Conservation (phyloP, 2,888 invertebrate genomes). For the Colletes collaris region DNA sequence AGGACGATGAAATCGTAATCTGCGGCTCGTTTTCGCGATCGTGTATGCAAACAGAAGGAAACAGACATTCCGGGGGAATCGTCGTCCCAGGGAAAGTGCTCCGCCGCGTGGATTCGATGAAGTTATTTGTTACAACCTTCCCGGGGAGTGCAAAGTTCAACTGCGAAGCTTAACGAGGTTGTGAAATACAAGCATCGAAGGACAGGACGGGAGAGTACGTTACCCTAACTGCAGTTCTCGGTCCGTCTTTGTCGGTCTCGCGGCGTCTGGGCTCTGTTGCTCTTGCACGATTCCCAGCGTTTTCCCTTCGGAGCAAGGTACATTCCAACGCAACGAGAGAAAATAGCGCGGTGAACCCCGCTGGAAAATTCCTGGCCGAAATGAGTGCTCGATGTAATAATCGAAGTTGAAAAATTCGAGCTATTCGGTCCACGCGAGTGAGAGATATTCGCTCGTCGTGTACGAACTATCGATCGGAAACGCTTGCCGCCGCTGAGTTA, state of each 20-base stretch:
- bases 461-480: slow-evolving; percentile 38
- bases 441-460: slow-evolving; percentile 33
- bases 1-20: slow-evolving; percentile 15
- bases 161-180: slow-evolving; percentile 52
- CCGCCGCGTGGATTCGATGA: slow-evolving; percentile 28
- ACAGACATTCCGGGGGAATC: slow-evolving; percentile 11
- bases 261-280: not conserved
- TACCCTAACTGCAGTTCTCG: slow-evolving; percentile 18
- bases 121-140: slow-evolving; percentile 50
- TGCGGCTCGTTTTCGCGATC: not conserved
- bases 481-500: not conserved
- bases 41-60: not conserved
- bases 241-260: not conserved
- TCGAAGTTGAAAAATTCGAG: slow-evolving; percentile 57
- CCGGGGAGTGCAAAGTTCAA: slow-evolving; percentile 45
- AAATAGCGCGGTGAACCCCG: slow-evolving; percentile 50
- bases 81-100: slow-evolving; percentile 3
- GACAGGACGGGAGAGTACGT: slow-evolving; percentile 18
- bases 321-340: slow-evolving; percentile 49
- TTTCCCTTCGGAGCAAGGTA: slow-evolving; percentile 28
- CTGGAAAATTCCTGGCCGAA: slow-evolving; percentile 54
- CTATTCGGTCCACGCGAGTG: slow-evolving; percentile 35
- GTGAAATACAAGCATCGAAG: slow-evolving; percentile 50
- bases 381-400: slow-evolving; percentile 60
- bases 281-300: not conserved